A percentile compares a stretch with the other conserved stretches of the same genome.
These are phyloP conservation scores for Stictonetta naevosa DNA, from an alignment of 2,113 vertebrate genomes.

Conservation along the genomic window DNA sequence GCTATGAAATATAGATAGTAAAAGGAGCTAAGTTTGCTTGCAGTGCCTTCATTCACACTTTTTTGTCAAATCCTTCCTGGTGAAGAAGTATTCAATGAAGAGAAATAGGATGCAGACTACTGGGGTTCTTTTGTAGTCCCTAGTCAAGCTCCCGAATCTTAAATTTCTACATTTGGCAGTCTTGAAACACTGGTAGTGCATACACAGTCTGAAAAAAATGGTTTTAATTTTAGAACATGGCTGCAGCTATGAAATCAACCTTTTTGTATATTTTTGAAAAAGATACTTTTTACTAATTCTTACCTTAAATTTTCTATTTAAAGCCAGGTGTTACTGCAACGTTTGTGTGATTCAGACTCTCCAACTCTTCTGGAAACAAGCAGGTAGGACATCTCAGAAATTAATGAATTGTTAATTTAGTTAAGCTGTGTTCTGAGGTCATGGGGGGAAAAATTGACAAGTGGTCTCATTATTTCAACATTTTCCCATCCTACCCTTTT, in stretches of 20 bases:
- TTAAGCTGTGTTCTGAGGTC: neutral
- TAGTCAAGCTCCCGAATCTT: neutral
- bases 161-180: neutral
- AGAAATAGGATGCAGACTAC: neutral
- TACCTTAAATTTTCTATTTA: neutral
- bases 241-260: neutral
- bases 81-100: neutral
- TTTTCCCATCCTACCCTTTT: neutral
- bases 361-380: slow-evolving; percentile 93
- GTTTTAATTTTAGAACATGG: neutral
- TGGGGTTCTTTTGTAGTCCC: neutral
- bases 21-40: neutral
- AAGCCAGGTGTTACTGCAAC: slow-evolving; percentile 88
- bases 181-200: neutral
- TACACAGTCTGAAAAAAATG: neutral
- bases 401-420: neutral
- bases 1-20: fast-evolving
- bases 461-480: neutral
- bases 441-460: neutral
- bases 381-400: slow-evolving; percentile 80
- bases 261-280: neutral
- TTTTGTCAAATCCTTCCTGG: neutral
- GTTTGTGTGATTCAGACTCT: slow-evolving; percentile 91
- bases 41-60: neutral
- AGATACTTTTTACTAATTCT: neutral